Percentiles rank a stretch among this genome's conserved stretches.
These are phyloP conservation scores for Heliangelus exortis DNA, from an alignment of 2,797 vertebrate genomes.

Conservation along the genomic window DNA sequence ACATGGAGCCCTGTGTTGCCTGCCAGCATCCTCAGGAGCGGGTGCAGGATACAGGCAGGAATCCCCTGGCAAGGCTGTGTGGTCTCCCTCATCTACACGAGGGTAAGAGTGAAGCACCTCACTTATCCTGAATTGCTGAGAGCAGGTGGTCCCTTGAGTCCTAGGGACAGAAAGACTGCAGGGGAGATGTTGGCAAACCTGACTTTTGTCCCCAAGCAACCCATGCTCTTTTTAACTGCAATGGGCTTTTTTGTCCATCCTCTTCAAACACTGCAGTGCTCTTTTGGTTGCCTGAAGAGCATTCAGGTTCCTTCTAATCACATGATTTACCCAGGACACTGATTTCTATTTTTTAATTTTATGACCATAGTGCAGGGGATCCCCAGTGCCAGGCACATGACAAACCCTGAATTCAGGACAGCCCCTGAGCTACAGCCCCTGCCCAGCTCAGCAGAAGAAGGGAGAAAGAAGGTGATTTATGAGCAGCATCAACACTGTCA, in stretches of 20 bases:
- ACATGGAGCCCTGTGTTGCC: fast-evolving
- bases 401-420: fast-evolving
- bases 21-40: fast-evolving
- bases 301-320: neutral
- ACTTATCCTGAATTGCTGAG: neutral
- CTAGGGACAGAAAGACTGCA: neutral
- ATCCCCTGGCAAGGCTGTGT: neutral
- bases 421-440: neutral
- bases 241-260: neutral
- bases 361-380: neutral
- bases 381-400: neutral
- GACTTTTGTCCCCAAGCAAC: fast-evolving
- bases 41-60: neutral
- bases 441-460: neutral
- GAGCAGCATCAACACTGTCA: neutral
- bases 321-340: neutral
- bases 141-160: neutral
- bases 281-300: neutral
- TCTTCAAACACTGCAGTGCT: neutral
- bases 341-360: neutral
- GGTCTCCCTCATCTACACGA: neutral
- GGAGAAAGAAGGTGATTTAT: neutral
- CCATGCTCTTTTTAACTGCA: neutral
- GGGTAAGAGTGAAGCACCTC: fast-evolving
- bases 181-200: neutral